Evolutionary conservation across 2,797 vertebrate species (phyloP).

Genomic region (Zalophus californianus): DNA sequence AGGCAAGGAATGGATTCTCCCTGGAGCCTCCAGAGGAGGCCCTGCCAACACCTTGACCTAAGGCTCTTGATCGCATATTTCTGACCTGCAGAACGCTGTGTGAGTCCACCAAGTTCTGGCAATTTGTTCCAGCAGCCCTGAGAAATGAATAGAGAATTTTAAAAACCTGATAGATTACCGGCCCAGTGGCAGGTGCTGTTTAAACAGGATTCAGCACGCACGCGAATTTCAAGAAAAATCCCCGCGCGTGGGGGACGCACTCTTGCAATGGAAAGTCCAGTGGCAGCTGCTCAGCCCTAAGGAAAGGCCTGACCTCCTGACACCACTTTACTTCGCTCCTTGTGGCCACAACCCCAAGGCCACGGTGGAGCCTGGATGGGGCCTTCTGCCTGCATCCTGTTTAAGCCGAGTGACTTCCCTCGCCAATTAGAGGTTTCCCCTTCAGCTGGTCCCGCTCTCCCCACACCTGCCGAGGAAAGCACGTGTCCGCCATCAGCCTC

Average conservation of each 20-base stretch:
- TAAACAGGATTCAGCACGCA: rapidly evolving
- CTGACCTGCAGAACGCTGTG: neutral
- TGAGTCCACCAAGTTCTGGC: neutral
- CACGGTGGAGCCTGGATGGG: rapidly evolving
- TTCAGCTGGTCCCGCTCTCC: constrained; percentile 65
- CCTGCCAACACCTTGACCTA: rapidly evolving
- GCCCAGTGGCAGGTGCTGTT: rapidly evolving
- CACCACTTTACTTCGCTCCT: constrained; percentile 12
- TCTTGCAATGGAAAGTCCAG: neutral
- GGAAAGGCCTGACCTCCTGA: constrained; percentile 43
- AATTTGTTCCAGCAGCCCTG: neutral
- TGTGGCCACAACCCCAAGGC: neutral
- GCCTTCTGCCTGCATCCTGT: constrained; percentile 72
- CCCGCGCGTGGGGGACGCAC: neutral
- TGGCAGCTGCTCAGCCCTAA: neutral
- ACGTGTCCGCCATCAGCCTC: constrained; percentile 35
- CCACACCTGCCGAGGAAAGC: constrained; percentile 69
- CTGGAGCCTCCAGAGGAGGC: rapidly evolving
- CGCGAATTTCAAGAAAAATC: neutral
- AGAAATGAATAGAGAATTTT: neutral
- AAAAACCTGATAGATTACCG: neutral
- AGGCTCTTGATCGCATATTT: neutral
- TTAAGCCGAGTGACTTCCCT: constrained; percentile 63
- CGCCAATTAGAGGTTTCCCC: constrained; percentile 61
- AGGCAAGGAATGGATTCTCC: rapidly evolving